Base-by-base conservation (phyloP, 2,888 invertebrate genomes). In the Polymixis lichenea region DNA sequence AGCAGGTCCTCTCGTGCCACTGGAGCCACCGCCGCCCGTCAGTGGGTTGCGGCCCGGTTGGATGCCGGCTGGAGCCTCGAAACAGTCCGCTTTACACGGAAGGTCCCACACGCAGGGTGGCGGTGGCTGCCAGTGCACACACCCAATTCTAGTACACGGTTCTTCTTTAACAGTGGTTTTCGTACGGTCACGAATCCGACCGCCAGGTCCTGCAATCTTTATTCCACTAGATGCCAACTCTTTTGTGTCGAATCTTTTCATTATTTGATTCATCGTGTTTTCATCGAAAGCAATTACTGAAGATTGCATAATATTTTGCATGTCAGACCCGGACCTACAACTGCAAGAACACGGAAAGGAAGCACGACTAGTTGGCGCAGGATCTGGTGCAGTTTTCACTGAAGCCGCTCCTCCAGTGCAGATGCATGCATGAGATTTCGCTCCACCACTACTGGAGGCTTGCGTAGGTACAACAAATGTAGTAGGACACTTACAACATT, bases 81-180 rank as follows among this genome's bases (percentile, higher is more conserved):
- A 95, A 89, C 95, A 95, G 85, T 95, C 95, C 1, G 95, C 95
- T 90, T 95, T 95, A 85, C 95, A 96, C 69, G 96, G 95, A 65
- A 91, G 89, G 83, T 95, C 91, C 94, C 95, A 95, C 67, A 95
- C 90, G 83, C 95, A 96, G 25, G 95, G 95, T 77, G 95, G 92
- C 75, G 96, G 95, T 43, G 95, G 95, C 85, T 95, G 89, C 93
- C 95, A 95, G 85, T 95, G 95, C 28, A 95, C 86, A 85, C 95
- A 96, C 68, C 93, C 94, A 22, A 91, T 91, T 83, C 94, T 94
- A 80, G 94, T 94, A 85, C 95, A 95, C 28, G 92, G 90, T 75
- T 93, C 93, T 77, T 93, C 93, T 77, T 92, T 91, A 75, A 88
- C 80, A 28, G 86, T 74, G 28, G 84, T 75, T 49, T 90, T 91